Evolutionary conservation across 2,113 vertebrate species (phyloP).

Genomic region (Daboia siamensis): DNA sequence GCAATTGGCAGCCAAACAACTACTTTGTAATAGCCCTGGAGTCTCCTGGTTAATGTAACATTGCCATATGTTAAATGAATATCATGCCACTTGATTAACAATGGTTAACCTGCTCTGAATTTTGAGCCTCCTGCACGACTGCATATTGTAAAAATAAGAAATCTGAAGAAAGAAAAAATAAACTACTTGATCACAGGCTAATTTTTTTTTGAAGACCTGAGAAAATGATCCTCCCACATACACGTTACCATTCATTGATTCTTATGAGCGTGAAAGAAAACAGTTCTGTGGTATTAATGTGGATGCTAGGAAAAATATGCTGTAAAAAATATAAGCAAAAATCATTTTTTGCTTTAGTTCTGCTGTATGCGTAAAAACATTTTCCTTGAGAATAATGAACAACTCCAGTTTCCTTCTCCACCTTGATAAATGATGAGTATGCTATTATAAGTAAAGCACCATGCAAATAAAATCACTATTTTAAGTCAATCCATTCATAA

Average conservation of each 20-base stretch:
- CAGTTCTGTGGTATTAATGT: not conserved
- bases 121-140: not conserved
- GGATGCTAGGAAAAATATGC: not conserved
- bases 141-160: not conserved
- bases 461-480: not conserved
- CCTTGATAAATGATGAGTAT: not conserved
- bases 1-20: not conserved
- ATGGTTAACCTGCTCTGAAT: not conserved
- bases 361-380: not conserved
- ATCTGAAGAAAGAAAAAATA: not conserved
- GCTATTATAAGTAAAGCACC: slow-evolving; percentile 2
- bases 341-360: not conserved
- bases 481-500: not conserved
- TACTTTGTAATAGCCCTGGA: not conserved
- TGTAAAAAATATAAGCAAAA: not conserved
- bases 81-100: not conserved
- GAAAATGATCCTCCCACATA: not conserved
- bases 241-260: not conserved
- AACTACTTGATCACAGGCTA: not conserved
- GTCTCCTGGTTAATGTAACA: not conserved
- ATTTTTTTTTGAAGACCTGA: not conserved
- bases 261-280: not conserved
- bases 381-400: not conserved
- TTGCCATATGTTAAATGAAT: not conserved
- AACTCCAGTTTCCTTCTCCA: not conserved